Evolutionary conservation across 2,888 invertebrate genomes (phyloP).

Genomic region (Nomada fucata): DNA sequence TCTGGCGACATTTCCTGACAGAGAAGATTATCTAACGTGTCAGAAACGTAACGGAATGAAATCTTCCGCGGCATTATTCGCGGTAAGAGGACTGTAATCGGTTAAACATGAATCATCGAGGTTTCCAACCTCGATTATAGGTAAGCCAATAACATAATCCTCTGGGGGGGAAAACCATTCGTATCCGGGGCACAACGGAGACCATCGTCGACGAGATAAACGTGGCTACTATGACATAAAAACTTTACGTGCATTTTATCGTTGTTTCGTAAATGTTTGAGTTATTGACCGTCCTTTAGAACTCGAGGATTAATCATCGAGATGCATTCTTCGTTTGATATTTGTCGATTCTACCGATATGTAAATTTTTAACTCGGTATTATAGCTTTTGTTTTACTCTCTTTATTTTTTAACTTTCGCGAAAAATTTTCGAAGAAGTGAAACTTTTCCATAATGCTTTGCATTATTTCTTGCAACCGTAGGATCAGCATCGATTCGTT

Average conservation of each 20-base stretch:
- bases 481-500: too few species aligned
- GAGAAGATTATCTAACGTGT: slow-evolving; percentile 5
- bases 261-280: slow-evolving; percentile 1
- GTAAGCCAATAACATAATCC: slow-evolving; percentile 45
- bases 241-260: slow-evolving; percentile 20
- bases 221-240: not conserved
- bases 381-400: too few species aligned
- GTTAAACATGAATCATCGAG: slow-evolving; percentile 27
- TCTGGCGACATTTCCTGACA: not conserved
- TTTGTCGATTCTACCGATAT: too few species aligned
- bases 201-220: slow-evolving; percentile 15
- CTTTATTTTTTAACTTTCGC: too few species aligned
- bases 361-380: too few species aligned
- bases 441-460: too few species aligned
- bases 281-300: slow-evolving; percentile 1
- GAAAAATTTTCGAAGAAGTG: too few species aligned
- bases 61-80: not conserved
- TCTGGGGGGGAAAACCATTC: not conserved
- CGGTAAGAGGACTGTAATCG: slow-evolving; percentile 11
- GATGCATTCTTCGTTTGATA: too few species aligned
- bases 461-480: too few species aligned
- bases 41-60: slow-evolving; percentile 21
- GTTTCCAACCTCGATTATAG: slow-evolving; percentile 38
- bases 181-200: not conserved
- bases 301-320: slow-evolving; percentile 3